Evolutionary conservation across 1,140 invertebrate genomes (phyloP).

Genomic region (Dinoponera quadriceps): DNA sequence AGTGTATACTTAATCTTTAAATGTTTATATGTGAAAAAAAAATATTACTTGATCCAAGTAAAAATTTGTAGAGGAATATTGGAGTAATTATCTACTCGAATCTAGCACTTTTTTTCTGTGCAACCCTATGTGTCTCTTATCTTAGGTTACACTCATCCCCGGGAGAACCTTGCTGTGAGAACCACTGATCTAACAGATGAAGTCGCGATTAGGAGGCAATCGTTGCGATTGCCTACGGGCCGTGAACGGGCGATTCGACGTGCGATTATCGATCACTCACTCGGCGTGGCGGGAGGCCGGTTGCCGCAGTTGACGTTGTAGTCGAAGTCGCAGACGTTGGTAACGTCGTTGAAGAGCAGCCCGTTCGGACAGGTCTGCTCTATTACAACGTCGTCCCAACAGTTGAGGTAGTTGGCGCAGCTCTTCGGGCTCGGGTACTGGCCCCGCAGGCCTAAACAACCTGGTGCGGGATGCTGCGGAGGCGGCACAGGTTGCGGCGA

Average conservation of each 20-base stretch:
- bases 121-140: too few relatives aligned
- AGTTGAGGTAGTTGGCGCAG: slow-evolving; percentile 89
- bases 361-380: slow-evolving; percentile 89
- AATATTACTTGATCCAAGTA: too few relatives aligned
- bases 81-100: too few relatives aligned
- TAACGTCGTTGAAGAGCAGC: slow-evolving; percentile 87
- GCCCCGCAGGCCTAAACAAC: slow-evolving; percentile 83
- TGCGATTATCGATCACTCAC: slow-evolving; percentile 73
- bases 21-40: too few relatives aligned
- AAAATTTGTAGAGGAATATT: too few relatives aligned
- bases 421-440: slow-evolving; percentile 87
- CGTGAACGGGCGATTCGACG: slow-evolving; percentile 10
- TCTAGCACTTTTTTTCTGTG: too few relatives aligned
- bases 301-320: slow-evolving; percentile 88
- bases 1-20: background rate
- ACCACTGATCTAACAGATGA: background rate
- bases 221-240: background rate
- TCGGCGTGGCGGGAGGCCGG: slow-evolving; percentile 81
- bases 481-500: slow-evolving; percentile 21
- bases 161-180: background rate
- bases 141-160: background rate
- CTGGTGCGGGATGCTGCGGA: slow-evolving; percentile 59
- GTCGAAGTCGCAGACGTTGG: slow-evolving; percentile 88
- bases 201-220: background rate
- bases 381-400: slow-evolving; percentile 89